Evolutionary conservation across 1,140 invertebrate genomes (phyloP).

Genomic region (Camponotus floridanus): DNA sequence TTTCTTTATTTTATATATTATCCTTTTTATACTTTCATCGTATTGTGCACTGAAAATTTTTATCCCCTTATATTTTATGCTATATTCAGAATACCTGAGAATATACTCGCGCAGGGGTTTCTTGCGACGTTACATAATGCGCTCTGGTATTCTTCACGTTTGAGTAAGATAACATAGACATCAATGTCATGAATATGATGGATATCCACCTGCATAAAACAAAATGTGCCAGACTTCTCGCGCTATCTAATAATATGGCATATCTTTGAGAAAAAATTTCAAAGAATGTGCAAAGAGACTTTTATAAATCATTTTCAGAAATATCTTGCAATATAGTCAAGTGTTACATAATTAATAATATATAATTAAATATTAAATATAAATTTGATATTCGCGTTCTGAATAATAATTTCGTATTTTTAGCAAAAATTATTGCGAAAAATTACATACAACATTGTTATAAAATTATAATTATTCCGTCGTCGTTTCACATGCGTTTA

Average conservation of each 20-base stretch:
- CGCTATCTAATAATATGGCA: background rate
- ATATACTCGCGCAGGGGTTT: background rate
- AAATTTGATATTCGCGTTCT: background rate
- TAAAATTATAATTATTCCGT: slow-evolving; percentile 25
- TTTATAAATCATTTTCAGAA: background rate
- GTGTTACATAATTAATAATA: background rate
- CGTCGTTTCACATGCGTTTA: background rate
- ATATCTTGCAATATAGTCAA: background rate
- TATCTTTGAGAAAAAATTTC: background rate
- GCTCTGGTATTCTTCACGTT: background rate
- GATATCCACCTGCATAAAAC: background rate
- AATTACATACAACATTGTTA: background rate
- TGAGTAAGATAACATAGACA: slow-evolving; percentile 12
- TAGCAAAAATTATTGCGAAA: background rate
- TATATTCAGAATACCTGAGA: slow-evolving; percentile 6
- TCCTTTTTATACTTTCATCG: slow-evolving; percentile 29
- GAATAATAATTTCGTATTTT: background rate
- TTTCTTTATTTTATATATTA: background rate
- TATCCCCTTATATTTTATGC: background rate
- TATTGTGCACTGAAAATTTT: background rate
- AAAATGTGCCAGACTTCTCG: background rate
- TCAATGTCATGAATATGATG: slow-evolving; percentile 18
- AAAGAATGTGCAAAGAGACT: background rate
- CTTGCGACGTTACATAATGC: background rate
- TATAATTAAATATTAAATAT: slow-evolving; percentile 7